Evolutionary conservation across 2,888 invertebrate genomes (phyloP), one percentile per base, ranked within the genome.

Genomic region (Lathronympha strigana): DNA sequence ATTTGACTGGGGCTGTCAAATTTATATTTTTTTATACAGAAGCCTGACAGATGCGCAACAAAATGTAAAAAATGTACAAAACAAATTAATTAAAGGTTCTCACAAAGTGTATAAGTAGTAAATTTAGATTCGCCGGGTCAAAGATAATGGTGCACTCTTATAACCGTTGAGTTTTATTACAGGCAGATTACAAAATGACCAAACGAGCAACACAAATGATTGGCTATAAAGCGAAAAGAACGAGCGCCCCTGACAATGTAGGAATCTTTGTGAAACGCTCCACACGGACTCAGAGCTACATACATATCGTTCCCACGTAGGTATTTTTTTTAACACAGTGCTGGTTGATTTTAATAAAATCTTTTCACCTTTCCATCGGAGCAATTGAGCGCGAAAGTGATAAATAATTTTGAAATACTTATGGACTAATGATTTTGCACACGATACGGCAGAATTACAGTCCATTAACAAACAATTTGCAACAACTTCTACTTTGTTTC

Each of bases 131-230:
- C 69, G 73, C 75, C 79, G 72, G 72, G 77, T 66, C 73, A 73
- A 73, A 78, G 76, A 80, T 86, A 86, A 83, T 82, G 80, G 75
- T 75, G 79, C 79, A 76, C 75, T 78, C 76, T 77, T 82, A 84
- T 86, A 85, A 85, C 79, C 79, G 78, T 82, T 76, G 77, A 80
- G 76, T 85, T 90, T 88, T 88, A 88, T 87, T 86, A 80, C 80
- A 70, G 76, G 74, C 79, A 80, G 80, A 87, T 87, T 88, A 79
- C 86, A 84, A 87, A 87, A 88, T 84, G 81, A 83, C 81, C 80
- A 83, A 84, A 83, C 78, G 76, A 78, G 80, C 77, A 71, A 69
- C 73, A 83, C 86, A 85, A 88, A 87, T 86, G 82, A 87, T 83
- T 86, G 85, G 80, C 78, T 77, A 80, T 88, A 88, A 90, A 88